These are phyloP conservation scores for Kradibia gibbosae DNA, from an alignment of 1,140 invertebrate genomes.

Conservation along the genomic window DNA sequence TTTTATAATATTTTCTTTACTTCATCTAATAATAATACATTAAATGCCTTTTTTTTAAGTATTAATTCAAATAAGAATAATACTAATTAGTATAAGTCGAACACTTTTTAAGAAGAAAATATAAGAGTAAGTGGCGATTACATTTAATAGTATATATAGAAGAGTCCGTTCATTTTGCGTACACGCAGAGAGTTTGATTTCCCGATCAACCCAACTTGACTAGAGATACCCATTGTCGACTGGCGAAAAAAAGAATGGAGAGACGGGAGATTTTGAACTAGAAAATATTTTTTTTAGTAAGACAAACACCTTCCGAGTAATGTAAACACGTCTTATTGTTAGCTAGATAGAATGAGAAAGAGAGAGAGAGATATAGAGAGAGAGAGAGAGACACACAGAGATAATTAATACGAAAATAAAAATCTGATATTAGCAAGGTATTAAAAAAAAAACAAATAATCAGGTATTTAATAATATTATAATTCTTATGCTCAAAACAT, in stretches of 20 bases:
- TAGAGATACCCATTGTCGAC: conserved; percentile 26
- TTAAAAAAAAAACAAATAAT: no score
- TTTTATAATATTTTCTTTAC: no score
- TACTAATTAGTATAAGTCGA: no score
- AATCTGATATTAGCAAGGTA: neutral
- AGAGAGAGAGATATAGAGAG: neutral
- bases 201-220: conserved; percentile 23
- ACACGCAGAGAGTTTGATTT: conserved; percentile 24
- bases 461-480: no score
- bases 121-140: no score
- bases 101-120: no score
- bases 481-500: no score
- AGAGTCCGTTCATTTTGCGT: conserved; percentile 1
- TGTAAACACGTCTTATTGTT: conserved; percentile 53
- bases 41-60: no score
- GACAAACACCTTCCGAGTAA: conserved; percentile 55
- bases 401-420: neutral
- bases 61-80: no score
- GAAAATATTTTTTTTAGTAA: conserved; percentile 54
- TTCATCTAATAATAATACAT: no score
- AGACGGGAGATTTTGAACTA: conserved; percentile 46
- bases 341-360: neutral
- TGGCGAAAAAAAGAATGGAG: conserved; percentile 32
- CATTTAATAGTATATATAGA: neutral
- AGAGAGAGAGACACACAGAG: neutral